Percentiles rank a stretch among this genome's conserved stretches.
Evolutionary conservation across 2,113 vertebrate genomes (phyloP).

Genomic region (Campylomormyrus numenius): DNA sequence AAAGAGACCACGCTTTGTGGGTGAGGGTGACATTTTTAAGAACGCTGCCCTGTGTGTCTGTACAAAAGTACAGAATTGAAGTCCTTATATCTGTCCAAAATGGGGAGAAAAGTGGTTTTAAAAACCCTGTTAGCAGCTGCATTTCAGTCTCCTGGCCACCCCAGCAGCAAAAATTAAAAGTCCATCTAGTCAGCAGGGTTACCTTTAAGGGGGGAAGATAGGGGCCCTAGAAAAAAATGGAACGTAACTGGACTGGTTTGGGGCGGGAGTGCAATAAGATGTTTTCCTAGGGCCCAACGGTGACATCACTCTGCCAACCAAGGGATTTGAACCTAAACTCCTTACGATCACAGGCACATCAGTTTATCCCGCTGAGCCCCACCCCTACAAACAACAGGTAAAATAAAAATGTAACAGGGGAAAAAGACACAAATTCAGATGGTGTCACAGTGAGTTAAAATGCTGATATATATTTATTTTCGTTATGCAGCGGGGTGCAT

Average conservation of each 20-base stretch:
- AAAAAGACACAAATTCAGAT: background rate
- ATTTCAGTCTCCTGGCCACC: background rate
- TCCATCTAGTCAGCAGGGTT: background rate
- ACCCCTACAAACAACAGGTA: background rate
- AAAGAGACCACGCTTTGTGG: background rate
- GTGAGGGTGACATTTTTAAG: background rate
- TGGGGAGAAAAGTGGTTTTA: background rate
- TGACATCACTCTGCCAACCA: background rate
- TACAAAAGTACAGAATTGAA: background rate
- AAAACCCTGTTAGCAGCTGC: background rate
- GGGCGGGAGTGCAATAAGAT: background rate
- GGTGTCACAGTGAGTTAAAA: background rate
- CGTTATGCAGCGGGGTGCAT: background rate
- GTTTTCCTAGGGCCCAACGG: background rate
- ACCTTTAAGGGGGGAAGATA: background rate
- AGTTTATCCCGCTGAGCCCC: background rate
- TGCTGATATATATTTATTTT: background rate
- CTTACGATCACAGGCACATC: background rate
- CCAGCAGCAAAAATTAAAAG: background rate
- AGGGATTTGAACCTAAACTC: background rate
- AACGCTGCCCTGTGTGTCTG: background rate
- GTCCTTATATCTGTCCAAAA: background rate
- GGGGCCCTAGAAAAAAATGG: background rate
- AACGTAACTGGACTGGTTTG: background rate
- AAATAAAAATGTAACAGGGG: background rate